phyloP scores from a whole-genome alignment of 2,113 vertebrate genomes.

The Ascaphus truei region DNA sequence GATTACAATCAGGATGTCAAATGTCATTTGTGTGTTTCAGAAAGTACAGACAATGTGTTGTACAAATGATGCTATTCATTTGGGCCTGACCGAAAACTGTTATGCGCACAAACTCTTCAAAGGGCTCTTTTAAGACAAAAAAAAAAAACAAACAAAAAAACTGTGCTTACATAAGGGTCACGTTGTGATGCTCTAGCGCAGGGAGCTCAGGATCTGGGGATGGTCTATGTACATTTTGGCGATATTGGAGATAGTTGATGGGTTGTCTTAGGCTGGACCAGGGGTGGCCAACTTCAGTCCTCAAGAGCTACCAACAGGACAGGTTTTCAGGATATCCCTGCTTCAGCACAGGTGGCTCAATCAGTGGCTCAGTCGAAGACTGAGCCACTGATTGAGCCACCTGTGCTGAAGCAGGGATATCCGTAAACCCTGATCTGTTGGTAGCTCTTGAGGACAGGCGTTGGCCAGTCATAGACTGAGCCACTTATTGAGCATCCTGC shows the following conservation, averaged over 20 bases:
- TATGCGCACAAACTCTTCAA: slow-evolving; percentile 34
- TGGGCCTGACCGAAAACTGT: slow-evolving; percentile 3
- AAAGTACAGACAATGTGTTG: slow-evolving; percentile 22
- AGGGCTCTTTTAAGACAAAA: slow-evolving; percentile 28
- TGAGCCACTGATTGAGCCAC: too few relatives aligned
- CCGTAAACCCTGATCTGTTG: too few relatives aligned
- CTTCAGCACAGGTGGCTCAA: too few relatives aligned
- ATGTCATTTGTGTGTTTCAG: slow-evolving; percentile 30
- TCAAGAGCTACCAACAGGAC: too few relatives aligned
- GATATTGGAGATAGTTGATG: not conserved
- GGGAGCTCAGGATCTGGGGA: not conserved
- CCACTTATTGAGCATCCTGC: too few relatives aligned
- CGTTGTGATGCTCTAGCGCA: not conserved
- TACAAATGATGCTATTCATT: slow-evolving; percentile 33
- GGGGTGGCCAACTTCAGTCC: too few relatives aligned
- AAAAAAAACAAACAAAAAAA: not conserved
- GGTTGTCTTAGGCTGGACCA: too few relatives aligned
- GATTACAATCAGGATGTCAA: slow-evolving; percentile 35
- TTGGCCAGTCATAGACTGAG: too few relatives aligned
- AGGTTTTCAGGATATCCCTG: too few relatives aligned
- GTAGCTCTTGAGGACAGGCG: too few relatives aligned
- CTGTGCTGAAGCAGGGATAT: too few relatives aligned
- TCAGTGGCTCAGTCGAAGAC: too few relatives aligned
- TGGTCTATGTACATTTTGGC: not conserved
- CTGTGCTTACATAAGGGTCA: slow-evolving; percentile 19